Evolutionary conservation across 2,113 vertebrate genomes (phyloP).

Genomic region (Nanorana parkeri): DNA sequence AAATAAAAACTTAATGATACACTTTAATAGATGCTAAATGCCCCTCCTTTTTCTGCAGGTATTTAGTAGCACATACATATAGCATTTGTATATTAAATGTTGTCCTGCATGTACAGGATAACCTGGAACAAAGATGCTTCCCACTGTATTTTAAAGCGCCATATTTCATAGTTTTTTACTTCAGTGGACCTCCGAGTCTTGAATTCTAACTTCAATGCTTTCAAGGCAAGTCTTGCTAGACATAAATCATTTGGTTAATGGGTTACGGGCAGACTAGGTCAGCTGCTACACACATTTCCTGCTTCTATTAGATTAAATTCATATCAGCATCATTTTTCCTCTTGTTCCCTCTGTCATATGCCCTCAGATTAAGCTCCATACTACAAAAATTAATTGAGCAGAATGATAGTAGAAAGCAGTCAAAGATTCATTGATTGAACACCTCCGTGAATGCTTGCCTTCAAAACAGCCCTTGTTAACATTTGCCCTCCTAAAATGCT

Average conservation of each 20-base stretch:
- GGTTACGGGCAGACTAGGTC: slow-evolving; percentile 67
- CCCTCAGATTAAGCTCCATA: slow-evolving; percentile 70
- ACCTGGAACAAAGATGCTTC: too few species aligned
- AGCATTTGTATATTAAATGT: too few species aligned
- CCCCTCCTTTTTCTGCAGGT: too few species aligned
- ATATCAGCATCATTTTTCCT: slow-evolving; percentile 73
- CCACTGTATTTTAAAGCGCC: too few species aligned
- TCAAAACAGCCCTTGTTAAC: slow-evolving; percentile 15
- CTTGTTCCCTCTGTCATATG: slow-evolving; percentile 74
- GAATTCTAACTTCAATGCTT: background rate
- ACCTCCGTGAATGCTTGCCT: slow-evolving; percentile 73
- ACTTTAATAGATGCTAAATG: too few species aligned
- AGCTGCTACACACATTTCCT: slow-evolving; percentile 74
- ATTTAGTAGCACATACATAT: too few species aligned
- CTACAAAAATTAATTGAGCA: slow-evolving; percentile 78
- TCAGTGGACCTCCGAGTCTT: background rate
- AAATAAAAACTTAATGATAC: too few species aligned
- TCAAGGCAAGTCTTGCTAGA: background rate
- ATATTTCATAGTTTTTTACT: background rate
- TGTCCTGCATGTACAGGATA: too few species aligned
- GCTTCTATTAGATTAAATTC: slow-evolving; percentile 80
- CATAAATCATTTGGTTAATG: slow-evolving; percentile 57
- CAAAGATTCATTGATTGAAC: slow-evolving; percentile 72
- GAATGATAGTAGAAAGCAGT: slow-evolving; percentile 77
- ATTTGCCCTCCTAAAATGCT: background rate